phyloP scores from a whole-genome alignment of 2,113 vertebrate genomes.

The Chlorocebus sabaeus region DNA sequence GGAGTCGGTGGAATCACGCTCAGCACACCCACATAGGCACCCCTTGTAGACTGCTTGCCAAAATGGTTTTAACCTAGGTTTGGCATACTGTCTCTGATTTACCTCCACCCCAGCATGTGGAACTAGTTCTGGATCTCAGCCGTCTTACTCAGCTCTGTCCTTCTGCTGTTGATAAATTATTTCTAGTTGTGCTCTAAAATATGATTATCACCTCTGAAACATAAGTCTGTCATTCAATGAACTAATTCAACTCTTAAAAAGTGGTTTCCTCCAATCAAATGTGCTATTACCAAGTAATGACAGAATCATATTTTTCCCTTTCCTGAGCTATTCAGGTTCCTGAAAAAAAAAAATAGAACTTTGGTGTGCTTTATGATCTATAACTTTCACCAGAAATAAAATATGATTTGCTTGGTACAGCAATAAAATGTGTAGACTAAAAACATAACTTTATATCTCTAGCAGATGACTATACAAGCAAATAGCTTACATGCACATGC shows the following conservation, averaged over 20 bases:
- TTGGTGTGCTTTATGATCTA: not conserved
- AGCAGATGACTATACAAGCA: not conserved
- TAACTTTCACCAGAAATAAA: not conserved
- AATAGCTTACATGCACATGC: not conserved
- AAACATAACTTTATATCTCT: not conserved
- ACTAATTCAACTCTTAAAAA: not conserved
- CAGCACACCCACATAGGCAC: not conserved
- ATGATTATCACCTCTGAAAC: not conserved
- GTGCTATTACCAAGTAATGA: not conserved
- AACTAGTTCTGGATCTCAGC: not conserved
- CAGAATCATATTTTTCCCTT: not conserved
- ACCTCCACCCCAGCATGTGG: accelerated
- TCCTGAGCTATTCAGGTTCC: not conserved
- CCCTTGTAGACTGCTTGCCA: not conserved
- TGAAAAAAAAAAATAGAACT: not conserved
- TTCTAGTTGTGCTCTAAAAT: not conserved
- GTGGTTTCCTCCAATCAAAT: not conserved
- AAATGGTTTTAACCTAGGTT: not conserved
- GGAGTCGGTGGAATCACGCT: not conserved
- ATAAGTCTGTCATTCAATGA: not conserved
- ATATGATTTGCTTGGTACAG: not conserved
- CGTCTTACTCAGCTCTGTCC: not conserved
- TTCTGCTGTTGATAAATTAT: not conserved
- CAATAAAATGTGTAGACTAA: not conserved
- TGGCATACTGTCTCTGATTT: not conserved